A percentile compares a stretch with the other conserved stretches of the same genome.
Conservation (phyloP, 2,113 vertebrate genomes). For the Onychostoma macrolepis region DNA sequence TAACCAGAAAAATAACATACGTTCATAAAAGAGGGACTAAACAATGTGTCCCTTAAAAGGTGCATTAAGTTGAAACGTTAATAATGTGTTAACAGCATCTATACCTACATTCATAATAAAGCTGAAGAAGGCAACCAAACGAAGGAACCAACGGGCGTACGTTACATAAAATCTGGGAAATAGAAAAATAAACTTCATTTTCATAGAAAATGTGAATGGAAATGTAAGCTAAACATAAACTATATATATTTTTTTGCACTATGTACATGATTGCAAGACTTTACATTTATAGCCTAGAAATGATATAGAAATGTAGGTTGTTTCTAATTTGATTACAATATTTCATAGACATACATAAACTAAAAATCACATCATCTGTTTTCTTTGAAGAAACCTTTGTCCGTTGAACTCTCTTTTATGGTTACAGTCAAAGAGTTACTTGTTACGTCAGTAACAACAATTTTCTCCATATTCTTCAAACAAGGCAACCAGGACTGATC, state of each 20-base stretch:
- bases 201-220: conserved; percentile 60
- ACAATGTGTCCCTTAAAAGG: conserved; percentile 37
- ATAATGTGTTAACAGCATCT: background rate
- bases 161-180: conserved; percentile 32
- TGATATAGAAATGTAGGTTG: conserved; percentile 64
- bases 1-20: conserved; percentile 27
- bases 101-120: background rate
- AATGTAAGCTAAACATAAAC: conserved; percentile 46
- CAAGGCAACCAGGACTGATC: conserved; percentile 87
- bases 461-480: conserved; percentile 88
- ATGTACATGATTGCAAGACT: conserved; percentile 47
- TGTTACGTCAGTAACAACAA: conserved; percentile 95
- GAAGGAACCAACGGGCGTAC: background rate
- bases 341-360: conserved; percentile 3
- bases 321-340: conserved; percentile 47
- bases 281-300: conserved; percentile 57
- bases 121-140: conserved; percentile 24
- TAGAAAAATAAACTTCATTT: conserved; percentile 63
- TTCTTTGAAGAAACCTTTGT: conserved; percentile 94
- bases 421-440: conserved; percentile 97
- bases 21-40: conserved; percentile 24
- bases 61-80: conserved; percentile 40
- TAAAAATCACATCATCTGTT: conserved; percentile 81
- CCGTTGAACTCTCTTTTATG: conserved; percentile 95
- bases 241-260: conserved; percentile 48